Evolutionary conservation across 2,888 invertebrate genomes (phyloP), one percentile per base, ranked within the genome.

Genomic region (Kryphioiulus occultus): DNA sequence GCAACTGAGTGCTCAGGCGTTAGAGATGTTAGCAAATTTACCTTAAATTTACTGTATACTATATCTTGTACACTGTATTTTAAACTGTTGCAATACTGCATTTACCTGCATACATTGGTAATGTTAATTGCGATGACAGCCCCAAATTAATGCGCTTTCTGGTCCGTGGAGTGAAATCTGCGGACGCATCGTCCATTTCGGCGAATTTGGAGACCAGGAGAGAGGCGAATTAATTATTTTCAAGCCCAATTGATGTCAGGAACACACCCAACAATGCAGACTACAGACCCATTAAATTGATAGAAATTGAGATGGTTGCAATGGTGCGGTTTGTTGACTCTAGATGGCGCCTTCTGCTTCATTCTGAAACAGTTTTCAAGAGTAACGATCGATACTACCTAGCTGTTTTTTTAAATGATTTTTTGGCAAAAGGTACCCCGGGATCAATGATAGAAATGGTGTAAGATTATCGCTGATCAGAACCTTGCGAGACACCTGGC

Each of bases 71-170:
- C 68, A 12, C 68, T 84, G 82, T 12, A 15, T 44, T 86, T 32
- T 47, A 26, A 4, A 53, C n/a, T 26, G 9, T 17, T 10, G 44
- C 10, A 42, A 47, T 47, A 47, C 32, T n/a, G n/a, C n/a, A 47
- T 86, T 47, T 86, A 86, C 86, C 86, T 86, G 86, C 86, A 86
- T 47, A 86, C 86, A 86, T 86, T 47, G 86, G 86, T 32, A 86
- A 86, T 47, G 86, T 86, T 26, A 86, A 30, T 86, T 86, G 86
- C 47, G 86, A 86, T 42, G 86, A 84, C 84, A 84, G 84, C 22
- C 84, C 35, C 22, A 42, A n/a, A 84, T 35, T 47, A 47, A 86
- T 86, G 12, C 47, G 42, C 26, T 47, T 86, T 86, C 47, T 44
- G 53, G 86, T 53, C 42, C 86, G 47, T 19, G 86, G 86, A n/a